Percentiles rank a stretch among this genome's conserved stretches.
Evolutionary conservation across 2,797 vertebrate species (phyloP).

Genomic region (Aratinga solstitialis): DNA sequence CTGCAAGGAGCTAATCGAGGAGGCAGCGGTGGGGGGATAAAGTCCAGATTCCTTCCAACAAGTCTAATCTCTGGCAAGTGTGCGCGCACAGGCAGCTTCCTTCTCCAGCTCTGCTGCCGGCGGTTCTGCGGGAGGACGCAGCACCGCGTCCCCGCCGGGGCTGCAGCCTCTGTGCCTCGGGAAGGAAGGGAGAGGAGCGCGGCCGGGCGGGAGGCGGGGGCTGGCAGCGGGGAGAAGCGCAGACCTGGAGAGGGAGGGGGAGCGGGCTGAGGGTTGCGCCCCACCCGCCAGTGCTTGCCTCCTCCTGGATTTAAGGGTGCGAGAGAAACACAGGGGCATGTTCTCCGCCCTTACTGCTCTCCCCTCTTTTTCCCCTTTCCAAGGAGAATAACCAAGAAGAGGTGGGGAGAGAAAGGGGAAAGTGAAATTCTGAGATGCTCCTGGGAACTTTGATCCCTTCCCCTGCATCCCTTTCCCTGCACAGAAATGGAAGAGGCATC

Average conservation of each 20-base stretch:
- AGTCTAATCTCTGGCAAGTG: slow-evolving; percentile 23
- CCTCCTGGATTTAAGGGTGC: background rate
- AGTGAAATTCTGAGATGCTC: slow-evolving; percentile 11
- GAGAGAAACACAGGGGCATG: background rate
- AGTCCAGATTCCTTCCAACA: slow-evolving; percentile 45
- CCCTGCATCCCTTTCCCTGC: background rate
- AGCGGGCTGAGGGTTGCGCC: background rate
- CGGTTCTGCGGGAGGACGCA: background rate
- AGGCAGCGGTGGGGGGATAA: slow-evolving; percentile 21
- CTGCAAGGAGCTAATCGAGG: slow-evolving; percentile 12
- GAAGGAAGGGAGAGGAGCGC: background rate
- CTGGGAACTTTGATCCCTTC: background rate
- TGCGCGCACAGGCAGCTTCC: background rate
- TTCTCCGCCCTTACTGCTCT: background rate
- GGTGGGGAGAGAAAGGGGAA: background rate
- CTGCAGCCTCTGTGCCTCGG: background rate
- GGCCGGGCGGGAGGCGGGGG: background rate
- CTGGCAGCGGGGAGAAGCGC: background rate
- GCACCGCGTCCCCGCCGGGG: background rate
- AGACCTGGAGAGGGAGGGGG: background rate
- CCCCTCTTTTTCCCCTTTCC: background rate
- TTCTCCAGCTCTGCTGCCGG: background rate
- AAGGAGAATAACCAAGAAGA: background rate
- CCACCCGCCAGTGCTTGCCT: background rate
- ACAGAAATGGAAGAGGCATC: background rate